Evolutionary conservation across 2,888 invertebrate genomes (phyloP).

Genomic region (Pecten maximus): DNA sequence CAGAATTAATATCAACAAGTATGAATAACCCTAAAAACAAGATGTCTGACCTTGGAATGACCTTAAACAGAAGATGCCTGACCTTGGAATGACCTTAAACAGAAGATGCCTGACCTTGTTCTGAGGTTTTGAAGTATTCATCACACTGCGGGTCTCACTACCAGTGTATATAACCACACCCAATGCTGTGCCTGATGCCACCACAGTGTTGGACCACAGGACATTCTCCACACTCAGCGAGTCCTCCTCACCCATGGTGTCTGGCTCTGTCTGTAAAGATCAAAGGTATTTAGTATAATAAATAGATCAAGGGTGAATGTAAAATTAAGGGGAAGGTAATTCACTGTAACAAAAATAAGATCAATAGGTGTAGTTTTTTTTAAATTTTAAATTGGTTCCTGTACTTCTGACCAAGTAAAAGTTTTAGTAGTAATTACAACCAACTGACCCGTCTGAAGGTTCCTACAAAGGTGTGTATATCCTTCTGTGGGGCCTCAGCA

Average conservation of each 20-base stretch:
- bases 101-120: conserved; percentile 91
- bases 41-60: too few species aligned
- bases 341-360: too few species aligned
- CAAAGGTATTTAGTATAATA: not conserved
- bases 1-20: too few species aligned
- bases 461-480: conserved; percentile 93
- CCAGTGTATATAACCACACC: conserved; percentile 98
- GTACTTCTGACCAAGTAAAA: not conserved
- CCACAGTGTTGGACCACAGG: conserved; percentile 98
- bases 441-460: conserved; percentile 79
- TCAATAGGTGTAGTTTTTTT: not conserved
- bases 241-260: conserved; percentile 87
- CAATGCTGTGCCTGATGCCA: conserved; percentile 97
- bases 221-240: conserved; percentile 97
- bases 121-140: conserved; percentile 98
- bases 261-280: conserved; percentile 83
- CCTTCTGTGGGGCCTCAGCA: conserved; percentile 98
- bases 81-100: not conserved
- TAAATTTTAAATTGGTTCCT: not conserved
- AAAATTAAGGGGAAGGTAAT: not conserved
- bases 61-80: too few species aligned
- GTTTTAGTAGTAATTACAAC: not conserved
- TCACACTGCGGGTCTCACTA: conserved; percentile 96
- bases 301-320: not conserved
- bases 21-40: too few species aligned